phyloP scores from a whole-genome alignment of 2,888 invertebrate species.

The Crocallis elinguaria region DNA sequence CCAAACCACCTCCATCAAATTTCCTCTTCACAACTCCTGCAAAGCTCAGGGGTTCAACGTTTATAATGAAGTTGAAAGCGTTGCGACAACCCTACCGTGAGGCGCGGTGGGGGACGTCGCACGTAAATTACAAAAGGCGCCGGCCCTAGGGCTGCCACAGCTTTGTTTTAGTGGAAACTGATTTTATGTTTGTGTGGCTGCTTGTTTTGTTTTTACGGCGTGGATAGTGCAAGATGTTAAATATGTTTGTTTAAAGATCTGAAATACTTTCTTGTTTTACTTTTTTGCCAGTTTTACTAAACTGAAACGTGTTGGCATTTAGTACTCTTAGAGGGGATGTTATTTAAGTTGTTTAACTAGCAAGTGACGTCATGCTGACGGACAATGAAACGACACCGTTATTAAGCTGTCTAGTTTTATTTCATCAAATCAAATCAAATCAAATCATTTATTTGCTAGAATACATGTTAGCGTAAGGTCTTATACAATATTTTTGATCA shows the following conservation, averaged over 20 bases:
- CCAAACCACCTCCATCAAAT: conserved; percentile 35
- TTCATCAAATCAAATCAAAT: too few relatives aligned
- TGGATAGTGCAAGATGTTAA: not conserved
- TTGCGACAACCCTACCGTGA: conserved; percentile 57
- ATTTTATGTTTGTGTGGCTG: conserved; percentile 8
- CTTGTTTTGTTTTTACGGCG: not conserved
- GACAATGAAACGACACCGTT: too few relatives aligned
- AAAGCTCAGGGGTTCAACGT: conserved; percentile 47
- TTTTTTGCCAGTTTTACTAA: too few relatives aligned
- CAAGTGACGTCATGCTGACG: too few relatives aligned
- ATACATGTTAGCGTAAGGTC: too few relatives aligned
- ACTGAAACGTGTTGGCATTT: too few relatives aligned
- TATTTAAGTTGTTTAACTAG: too few relatives aligned
- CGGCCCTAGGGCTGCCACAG: conserved; percentile 52
- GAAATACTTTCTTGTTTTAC: too few relatives aligned
- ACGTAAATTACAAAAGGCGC: conserved; percentile 53
- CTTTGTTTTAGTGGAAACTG: conserved; percentile 10
- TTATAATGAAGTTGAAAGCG: conserved; percentile 65
- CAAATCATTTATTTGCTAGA: too few relatives aligned
- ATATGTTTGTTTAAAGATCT: not conserved
- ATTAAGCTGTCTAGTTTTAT: too few relatives aligned
- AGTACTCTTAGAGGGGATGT: too few relatives aligned
- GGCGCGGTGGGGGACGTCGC: conserved; percentile 38
- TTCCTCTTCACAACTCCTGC: conserved; percentile 45
- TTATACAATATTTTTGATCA: too few relatives aligned